These are phyloP conservation scores for Acanthopagrus latus DNA, from an alignment of 2,797 vertebrate genomes.

Conservation along the genomic window DNA sequence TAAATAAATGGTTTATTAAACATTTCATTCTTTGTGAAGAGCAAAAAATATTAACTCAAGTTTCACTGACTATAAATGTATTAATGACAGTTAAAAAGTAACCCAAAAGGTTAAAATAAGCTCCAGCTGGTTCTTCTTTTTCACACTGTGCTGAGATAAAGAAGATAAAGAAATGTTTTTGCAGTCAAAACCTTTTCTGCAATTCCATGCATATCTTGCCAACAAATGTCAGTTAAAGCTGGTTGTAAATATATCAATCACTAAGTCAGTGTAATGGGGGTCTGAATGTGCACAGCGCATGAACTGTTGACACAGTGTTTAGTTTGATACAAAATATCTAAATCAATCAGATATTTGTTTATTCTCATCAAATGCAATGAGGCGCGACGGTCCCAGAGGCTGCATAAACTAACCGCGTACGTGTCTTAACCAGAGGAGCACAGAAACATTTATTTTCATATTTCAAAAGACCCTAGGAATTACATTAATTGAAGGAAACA, in stretches of 20 bases:
- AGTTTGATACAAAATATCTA: constrained; percentile 51
- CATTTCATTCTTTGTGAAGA: no score
- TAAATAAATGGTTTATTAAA: no score
- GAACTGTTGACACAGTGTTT: constrained; percentile 59
- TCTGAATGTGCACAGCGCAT: constrained; percentile 23
- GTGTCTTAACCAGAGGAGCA: constrained; percentile 43
- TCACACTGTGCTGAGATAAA: not conserved
- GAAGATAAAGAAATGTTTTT: not conserved
- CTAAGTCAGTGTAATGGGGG: constrained; percentile 23
- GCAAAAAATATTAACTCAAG: no score
- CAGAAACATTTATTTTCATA: constrained; percentile 77
- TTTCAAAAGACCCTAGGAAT: constrained; percentile 73
- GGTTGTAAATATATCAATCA: constrained; percentile 50
- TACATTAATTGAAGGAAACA: constrained; percentile 85
- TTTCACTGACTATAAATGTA: no score
- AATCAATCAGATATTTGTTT: constrained; percentile 66
- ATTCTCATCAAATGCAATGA: constrained; percentile 65
- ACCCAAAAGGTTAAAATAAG: no score
- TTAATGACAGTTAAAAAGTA: no score
- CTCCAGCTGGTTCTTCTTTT: constrained; percentile 19
- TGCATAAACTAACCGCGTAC: constrained; percentile 50
- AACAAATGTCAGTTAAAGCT: constrained; percentile 17
- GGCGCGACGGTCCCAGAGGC: constrained; percentile 57
- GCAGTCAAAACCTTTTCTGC: not conserved
- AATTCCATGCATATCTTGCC: constrained; percentile 14